Percentiles rank a stretch among this genome's conserved stretches.
phyloP scores from a whole-genome alignment of 2,888 invertebrate genomes.

The Tenthredo amoena region DNA sequence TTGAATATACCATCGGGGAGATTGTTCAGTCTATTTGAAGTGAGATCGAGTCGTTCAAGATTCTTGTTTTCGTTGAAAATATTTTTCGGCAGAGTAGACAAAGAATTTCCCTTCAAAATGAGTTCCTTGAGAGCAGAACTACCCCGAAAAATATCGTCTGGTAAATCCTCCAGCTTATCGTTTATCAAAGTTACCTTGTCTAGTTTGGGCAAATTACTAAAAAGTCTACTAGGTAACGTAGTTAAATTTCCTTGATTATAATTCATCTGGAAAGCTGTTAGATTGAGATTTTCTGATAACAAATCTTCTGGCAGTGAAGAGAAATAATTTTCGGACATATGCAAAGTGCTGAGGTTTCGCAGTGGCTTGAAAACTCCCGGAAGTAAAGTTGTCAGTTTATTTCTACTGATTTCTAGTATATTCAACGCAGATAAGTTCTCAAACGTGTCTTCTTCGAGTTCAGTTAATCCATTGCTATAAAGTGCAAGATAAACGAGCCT shows the following conservation, averaged over 20 bases:
- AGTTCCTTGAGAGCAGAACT: conserved; percentile 82
- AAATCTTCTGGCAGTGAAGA: conserved; percentile 82
- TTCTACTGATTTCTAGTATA: conserved; percentile 85
- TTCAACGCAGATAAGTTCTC: conserved; percentile 82
- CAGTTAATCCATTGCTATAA: conserved; percentile 85
- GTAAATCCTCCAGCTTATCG: conserved; percentile 81
- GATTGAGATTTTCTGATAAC: conserved; percentile 80
- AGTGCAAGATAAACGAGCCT: conserved; percentile 83
- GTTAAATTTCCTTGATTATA: conserved; percentile 78
- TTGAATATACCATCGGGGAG: conserved; percentile 83
- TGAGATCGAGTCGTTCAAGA: conserved; percentile 83
- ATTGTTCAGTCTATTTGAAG: conserved; percentile 82
- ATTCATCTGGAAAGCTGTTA: conserved; percentile 77
- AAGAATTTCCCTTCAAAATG: conserved; percentile 80
- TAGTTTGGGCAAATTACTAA: conserved; percentile 82
- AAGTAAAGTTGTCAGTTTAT: conserved; percentile 83
- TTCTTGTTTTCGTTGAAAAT: conserved; percentile 84
- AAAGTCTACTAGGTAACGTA: conserved; percentile 81
- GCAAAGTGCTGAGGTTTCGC: conserved; percentile 82
- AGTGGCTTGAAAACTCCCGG: conserved; percentile 83
- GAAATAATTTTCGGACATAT: conserved; percentile 85
- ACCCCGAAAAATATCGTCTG: conserved; percentile 83
- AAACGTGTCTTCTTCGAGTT: conserved; percentile 83
- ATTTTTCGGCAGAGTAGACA: conserved; percentile 80
- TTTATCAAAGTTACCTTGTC: conserved; percentile 81